Conservation (phyloP, 2,888 invertebrate genomes). For the Patella caerulea region DNA sequence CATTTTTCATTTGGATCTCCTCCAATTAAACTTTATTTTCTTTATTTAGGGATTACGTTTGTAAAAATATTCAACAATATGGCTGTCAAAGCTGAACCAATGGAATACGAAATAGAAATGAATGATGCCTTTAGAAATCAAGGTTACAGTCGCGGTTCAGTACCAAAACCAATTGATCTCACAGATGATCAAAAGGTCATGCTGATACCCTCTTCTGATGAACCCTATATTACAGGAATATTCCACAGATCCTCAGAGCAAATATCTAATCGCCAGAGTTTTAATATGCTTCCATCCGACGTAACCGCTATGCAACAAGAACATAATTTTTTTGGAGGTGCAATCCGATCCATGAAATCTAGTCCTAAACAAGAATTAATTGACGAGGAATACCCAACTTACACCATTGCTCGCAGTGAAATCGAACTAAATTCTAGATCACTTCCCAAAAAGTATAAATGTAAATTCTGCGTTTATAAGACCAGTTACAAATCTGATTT, state of each 20-base stretch:
- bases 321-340: constrained; percentile 8
- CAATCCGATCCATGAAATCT: not conserved
- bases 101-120: constrained; percentile 16
- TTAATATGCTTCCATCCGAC: constrained; percentile 8
- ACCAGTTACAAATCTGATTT: constrained; percentile 47
- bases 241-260: not conserved
- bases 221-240: constrained; percentile 13
- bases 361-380: not conserved
- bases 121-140: not conserved
- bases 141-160: constrained; percentile 3
- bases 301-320: constrained; percentile 12
- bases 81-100: constrained; percentile 27
- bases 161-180: not conserved
- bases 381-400: constrained; percentile 24
- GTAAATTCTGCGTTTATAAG: constrained; percentile 43
- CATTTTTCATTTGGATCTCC: too few relatives aligned
- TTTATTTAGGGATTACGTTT: not conserved
- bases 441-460: constrained; percentile 44
- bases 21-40: too few relatives aligned
- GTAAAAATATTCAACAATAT: constrained; percentile 10
- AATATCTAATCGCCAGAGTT: not conserved
- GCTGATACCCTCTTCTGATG: not conserved
- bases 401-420: constrained; percentile 28
- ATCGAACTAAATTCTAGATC: constrained; percentile 30
- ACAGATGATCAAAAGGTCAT: constrained; percentile 1